Percentiles rank a stretch among this genome's conserved stretches.
These are phyloP conservation scores for Hystrix brachyura DNA, from an alignment of 2,113 vertebrate genomes.

Conservation along the genomic window DNA sequence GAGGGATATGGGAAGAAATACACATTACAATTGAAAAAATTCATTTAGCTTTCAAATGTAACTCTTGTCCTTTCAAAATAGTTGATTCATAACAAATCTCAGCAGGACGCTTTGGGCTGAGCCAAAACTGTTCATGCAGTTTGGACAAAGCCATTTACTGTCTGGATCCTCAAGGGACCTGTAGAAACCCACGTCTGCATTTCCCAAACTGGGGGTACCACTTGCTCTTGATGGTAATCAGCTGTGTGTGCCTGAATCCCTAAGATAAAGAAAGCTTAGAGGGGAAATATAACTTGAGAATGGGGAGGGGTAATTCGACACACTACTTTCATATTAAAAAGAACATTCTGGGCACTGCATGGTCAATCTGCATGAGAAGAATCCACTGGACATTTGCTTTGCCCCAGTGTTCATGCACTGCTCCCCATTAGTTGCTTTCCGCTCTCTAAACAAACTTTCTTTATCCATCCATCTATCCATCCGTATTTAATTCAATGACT, in stretches of 20 bases:
- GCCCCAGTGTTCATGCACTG: neutral
- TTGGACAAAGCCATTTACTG: neutral
- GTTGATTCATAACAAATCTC: constrained; percentile 33
- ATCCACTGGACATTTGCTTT: neutral
- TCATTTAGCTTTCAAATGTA: constrained; percentile 30
- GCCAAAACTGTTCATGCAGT: neutral
- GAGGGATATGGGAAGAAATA: constrained; percentile 51
- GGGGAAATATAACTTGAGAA: constrained; percentile 7
- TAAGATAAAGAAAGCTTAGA: neutral
- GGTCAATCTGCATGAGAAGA: neutral
- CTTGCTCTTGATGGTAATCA: neutral
- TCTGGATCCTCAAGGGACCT: neutral
- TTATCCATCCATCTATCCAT: neutral
- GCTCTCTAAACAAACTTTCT: neutral
- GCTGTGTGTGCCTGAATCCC: neutral
- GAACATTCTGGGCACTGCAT: neutral
- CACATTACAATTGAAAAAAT: neutral
- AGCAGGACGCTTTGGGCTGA: neutral
- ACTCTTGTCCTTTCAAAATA: neutral
- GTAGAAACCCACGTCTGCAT: neutral
- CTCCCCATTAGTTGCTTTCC: neutral
- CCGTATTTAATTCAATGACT: constrained; percentile 48
- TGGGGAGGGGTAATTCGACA: neutral
- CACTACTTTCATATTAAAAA: neutral
- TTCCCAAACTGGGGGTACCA: neutral